Percentiles rank a stretch among this genome's conserved stretches.
Conservation (phyloP, 2,113 vertebrate genomes). For the Candoia aspera region DNA sequence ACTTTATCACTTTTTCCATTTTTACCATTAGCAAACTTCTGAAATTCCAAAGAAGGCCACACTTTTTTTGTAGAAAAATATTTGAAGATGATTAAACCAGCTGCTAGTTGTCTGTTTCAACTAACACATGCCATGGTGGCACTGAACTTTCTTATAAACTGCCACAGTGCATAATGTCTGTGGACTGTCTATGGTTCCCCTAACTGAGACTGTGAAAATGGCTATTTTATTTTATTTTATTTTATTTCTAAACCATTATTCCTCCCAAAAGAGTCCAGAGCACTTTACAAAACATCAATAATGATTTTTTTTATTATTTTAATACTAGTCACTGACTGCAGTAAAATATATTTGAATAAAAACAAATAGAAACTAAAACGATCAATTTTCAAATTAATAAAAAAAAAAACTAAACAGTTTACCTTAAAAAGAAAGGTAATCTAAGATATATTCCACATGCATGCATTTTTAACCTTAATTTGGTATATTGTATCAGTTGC, state of each 20-base stretch:
- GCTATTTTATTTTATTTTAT: neutral
- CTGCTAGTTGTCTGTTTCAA: conserved; percentile 29
- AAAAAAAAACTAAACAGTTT: no score
- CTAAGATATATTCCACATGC: neutral
- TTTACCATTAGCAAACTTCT: conserved; percentile 61
- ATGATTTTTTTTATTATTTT: no score
- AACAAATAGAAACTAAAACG: no score
- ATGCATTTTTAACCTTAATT: neutral
- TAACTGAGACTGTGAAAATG: conserved; percentile 35
- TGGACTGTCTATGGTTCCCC: conserved; percentile 20
- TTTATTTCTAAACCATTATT: neutral
- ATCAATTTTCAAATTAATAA: no score
- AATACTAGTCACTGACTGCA: no score
- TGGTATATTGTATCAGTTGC: neutral
- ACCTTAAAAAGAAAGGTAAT: no score
- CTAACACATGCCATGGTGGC: conserved; percentile 4
- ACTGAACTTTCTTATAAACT: neutral
- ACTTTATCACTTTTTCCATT: conserved; percentile 64
- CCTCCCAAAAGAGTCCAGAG: no score
- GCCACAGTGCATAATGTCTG: conserved; percentile 5
- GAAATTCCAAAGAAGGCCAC: conserved; percentile 50
- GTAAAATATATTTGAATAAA: no score
- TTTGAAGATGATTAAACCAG: conserved; percentile 38
- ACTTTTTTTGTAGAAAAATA: conserved; percentile 37
- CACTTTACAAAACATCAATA: no score